Base-by-base conservation (phyloP, 37 sponge, comb jelly and placozoan species). In the Axinella damicornis region DNA sequence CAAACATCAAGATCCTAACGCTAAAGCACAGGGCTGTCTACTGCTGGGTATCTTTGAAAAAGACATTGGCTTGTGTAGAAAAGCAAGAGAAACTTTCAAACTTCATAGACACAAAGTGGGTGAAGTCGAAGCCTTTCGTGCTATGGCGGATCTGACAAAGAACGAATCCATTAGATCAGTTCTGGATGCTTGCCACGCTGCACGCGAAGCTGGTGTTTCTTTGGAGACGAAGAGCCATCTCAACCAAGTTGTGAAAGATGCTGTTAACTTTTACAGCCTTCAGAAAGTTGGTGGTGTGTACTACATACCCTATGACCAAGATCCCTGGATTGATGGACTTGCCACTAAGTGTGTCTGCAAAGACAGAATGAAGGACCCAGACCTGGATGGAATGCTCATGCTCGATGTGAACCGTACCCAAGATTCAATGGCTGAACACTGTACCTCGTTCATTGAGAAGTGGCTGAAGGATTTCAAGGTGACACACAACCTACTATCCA, bases 331-430 rank as follows among this genome's bases (percentile, higher is more conserved):
- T 2, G 2, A 30, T 35, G 71, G 60, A 2, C 41, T 30, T 14
- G 40, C 61, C 2, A 21, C 24, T 38, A 38, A 74, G 31, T 81
- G 59, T 56, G 14, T n/a, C 6, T 36, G 57, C 32, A 69, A 56
- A 56, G 78, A 69, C 40, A 54, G 55, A 34, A 27, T 16, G 24
- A 0, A 56, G 35, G 83, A 88, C 68, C 16, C 75, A 25, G 83
- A 88, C 67, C n/a, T 80, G 15, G 88, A 88, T 76, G 77, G 82
- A 19, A 82, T 81, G 89, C 39, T 76, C 20, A 74, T 77, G 34
- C 53, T 88, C 17, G 40, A 81, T 4, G 32, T 21, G 0, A 21
- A 35, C 24, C 38, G 61, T 5, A 69, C 66, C 15, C 53, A 41
- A 36, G 76, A 81, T 27, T 56, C 40, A 2, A 73, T 88, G 4